Percentiles rank a stretch among this genome's conserved stretches.
phyloP scores from a whole-genome alignment of 2,888 invertebrate genomes.

The Pandemis corylana region DNA sequence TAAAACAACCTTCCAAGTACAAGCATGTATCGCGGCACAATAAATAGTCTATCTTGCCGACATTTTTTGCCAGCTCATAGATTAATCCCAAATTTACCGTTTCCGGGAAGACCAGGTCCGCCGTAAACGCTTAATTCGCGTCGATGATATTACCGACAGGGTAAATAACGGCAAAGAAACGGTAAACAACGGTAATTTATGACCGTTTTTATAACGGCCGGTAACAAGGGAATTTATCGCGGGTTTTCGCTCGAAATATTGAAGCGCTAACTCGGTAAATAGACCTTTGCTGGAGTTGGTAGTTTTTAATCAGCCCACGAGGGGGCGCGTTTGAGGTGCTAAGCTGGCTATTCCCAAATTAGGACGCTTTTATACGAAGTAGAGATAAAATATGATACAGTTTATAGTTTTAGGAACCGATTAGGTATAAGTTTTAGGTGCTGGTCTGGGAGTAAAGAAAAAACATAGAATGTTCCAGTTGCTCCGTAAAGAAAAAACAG shows the following conservation, averaged over 20 bases:
- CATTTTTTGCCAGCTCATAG: constrained; percentile 27
- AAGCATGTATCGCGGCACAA: no score
- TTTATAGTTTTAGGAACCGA: no score
- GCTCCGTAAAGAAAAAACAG: no score
- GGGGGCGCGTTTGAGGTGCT: constrained; percentile 18
- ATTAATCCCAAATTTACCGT: constrained; percentile 39
- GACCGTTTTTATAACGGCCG: constrained; percentile 37
- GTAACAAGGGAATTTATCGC: constrained; percentile 30
- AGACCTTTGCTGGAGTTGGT: constrained; percentile 36
- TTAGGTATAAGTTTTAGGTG: no score
- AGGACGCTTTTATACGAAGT: background rate
- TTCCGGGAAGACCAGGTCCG: constrained; percentile 6
- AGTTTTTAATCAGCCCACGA: constrained; percentile 17
- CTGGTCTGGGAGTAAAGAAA: no score
- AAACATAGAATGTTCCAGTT: no score
- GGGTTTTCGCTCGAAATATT: constrained; percentile 34
- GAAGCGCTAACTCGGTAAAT: constrained; percentile 26
- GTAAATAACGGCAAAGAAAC: constrained; percentile 21
- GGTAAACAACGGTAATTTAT: constrained; percentile 40
- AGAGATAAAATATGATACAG: no score
- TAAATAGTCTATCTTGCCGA: constrained; percentile 23
- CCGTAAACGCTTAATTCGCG: constrained; percentile 24
- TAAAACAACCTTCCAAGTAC: no score
- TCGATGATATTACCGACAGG: constrained; percentile 30
- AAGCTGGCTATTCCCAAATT: background rate